phyloP scores from a whole-genome alignment of 2,113 vertebrate genomes.

The Pelobates fuscus region DNA sequence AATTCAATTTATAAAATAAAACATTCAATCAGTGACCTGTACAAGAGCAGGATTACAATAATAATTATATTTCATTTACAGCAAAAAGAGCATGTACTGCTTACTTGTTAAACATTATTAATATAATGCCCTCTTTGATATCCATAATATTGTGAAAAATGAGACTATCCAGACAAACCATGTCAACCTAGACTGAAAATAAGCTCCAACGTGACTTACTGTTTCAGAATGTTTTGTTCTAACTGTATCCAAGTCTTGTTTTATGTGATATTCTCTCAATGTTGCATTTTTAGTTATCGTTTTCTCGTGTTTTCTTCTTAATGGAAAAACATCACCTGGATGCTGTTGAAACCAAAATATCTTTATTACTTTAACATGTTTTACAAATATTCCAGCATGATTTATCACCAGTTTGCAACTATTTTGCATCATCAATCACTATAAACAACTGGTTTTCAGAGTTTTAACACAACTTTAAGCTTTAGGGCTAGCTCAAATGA shows the following conservation, averaged over 20 bases:
- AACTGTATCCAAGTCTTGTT: background rate
- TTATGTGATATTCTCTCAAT: background rate
- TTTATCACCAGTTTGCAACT: background rate
- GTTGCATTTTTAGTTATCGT: background rate
- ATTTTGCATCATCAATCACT: background rate
- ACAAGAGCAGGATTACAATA: background rate
- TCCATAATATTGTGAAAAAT: constrained; percentile 1
- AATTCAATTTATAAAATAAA: too few species aligned
- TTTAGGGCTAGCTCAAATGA: background rate
- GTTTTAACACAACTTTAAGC: background rate
- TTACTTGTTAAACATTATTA: constrained; percentile 26
- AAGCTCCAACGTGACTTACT: too few species aligned
- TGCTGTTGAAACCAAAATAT: background rate
- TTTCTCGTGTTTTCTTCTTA: constrained; percentile 6
- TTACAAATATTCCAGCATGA: background rate
- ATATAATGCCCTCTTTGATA: constrained; percentile 20
- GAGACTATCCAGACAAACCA: too few species aligned
- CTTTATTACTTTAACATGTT: background rate
- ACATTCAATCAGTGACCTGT: background rate
- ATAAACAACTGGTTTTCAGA: background rate
- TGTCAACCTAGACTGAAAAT: too few species aligned
- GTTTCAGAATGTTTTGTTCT: background rate
- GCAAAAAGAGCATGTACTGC: background rate
- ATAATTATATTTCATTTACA: background rate
- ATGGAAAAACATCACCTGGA: constrained; percentile 27